Evolutionary conservation across 2,113 vertebrate species (phyloP).

Genomic region (Xiphophorus couchianus): DNA sequence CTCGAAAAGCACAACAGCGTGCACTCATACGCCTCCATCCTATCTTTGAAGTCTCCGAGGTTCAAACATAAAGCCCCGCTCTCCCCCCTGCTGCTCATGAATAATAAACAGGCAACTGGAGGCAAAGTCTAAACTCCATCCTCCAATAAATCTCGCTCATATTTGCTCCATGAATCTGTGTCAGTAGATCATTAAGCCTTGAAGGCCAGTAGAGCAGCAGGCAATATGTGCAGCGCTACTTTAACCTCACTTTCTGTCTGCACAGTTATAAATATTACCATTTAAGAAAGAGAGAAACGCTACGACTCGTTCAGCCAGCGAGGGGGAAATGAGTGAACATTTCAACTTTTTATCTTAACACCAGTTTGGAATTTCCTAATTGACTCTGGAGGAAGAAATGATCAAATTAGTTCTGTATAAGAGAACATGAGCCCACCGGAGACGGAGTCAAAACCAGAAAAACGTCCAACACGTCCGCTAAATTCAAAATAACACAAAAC

Average conservation of each 20-base stretch:
- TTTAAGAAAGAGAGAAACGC: constrained; percentile 32
- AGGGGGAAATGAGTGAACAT: not conserved
- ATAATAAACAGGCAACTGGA: constrained; percentile 65
- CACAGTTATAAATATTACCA: constrained; percentile 23
- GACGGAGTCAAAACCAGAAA: not conserved
- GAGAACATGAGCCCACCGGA: constrained; percentile 5
- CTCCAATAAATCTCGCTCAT: constrained; percentile 26
- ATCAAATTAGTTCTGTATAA: constrained; percentile 6
- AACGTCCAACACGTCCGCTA: not conserved
- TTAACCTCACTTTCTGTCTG: not conserved
- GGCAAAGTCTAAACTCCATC: constrained; percentile 69
- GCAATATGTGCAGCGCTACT: constrained; percentile 4
- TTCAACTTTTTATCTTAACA: constrained; percentile 33
- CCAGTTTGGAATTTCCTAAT: constrained; percentile 42
- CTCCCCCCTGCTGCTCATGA: constrained; percentile 38
- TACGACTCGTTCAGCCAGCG: constrained; percentile 3
- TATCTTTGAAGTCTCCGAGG: constrained; percentile 26
- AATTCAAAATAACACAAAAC: not conserved
- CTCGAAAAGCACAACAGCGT: not conserved
- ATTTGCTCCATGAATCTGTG: constrained; percentile 59
- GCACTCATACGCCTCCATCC: constrained; percentile 10
- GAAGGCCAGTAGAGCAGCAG: constrained; percentile 18
- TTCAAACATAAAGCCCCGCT: constrained; percentile 12
- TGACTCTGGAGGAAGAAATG: constrained; percentile 11
- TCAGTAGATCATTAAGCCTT: constrained; percentile 73